Percentiles rank a stretch among this genome's conserved stretches.
These are phyloP conservation scores for Frankliniella intonsa DNA, from an alignment of 2,888 invertebrate species.

Conservation along the genomic window DNA sequence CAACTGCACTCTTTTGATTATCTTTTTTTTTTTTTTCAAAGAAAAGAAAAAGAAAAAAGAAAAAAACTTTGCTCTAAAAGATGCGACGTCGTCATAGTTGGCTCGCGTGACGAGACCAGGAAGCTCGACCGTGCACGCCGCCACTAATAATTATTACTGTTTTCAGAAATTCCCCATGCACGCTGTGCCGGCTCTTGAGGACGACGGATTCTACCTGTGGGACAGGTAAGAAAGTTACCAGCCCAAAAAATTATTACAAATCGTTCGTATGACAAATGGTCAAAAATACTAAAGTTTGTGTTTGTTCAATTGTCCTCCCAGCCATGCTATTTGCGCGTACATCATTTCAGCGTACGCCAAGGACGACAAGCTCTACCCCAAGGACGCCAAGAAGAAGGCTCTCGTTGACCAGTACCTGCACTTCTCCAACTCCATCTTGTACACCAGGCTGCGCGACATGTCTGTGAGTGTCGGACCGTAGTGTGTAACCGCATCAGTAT, in stretches of 20 bases:
- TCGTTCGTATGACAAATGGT: neutral
- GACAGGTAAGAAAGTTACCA: neutral
- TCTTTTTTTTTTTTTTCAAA: too few species aligned
- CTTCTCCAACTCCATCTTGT: slow-evolving; percentile 1
- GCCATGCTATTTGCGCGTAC: neutral
- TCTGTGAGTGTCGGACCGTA: neutral
- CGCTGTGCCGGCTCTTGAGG: neutral
- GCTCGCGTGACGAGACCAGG: too few species aligned
- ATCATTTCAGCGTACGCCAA: neutral
- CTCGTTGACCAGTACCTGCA: neutral
- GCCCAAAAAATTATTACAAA: too few species aligned
- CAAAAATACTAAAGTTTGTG: neutral
- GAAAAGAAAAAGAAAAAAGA: too few species aligned
- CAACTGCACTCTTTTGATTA: too few species aligned
- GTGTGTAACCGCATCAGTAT: too few species aligned
- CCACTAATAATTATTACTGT: neutral
- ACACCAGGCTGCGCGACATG: neutral
- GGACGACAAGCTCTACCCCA: slow-evolving; percentile 3
- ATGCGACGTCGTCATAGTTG: too few species aligned
- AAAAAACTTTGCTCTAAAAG: too few species aligned
- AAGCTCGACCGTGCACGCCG: too few species aligned
- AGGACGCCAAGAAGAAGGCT: neutral
- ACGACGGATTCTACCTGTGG: neutral
- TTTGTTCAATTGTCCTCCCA: neutral
- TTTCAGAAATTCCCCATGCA: slow-evolving; percentile 10